Percentiles rank a stretch among this genome's conserved stretches.
Evolutionary conservation across 2,888 invertebrate species (phyloP).

Genomic region (Hirtodrosophila trivittata): DNA sequence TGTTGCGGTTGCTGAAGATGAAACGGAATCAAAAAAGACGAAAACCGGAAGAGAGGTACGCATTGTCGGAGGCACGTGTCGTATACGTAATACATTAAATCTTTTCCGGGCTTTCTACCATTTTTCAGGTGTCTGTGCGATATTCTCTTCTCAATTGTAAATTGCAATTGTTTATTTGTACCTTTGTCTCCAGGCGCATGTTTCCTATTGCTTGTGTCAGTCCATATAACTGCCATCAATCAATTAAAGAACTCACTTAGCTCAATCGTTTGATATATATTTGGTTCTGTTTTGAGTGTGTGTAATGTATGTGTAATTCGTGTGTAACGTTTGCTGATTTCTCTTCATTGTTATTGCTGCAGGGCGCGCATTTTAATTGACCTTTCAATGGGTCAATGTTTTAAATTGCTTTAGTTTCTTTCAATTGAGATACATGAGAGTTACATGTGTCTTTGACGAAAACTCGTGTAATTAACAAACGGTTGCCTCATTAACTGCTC

Average conservation of each 20-base stretch:
- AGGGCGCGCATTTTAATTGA: conserved; percentile 61
- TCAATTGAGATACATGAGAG: conserved; percentile 42
- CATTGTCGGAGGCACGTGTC: conserved; percentile 11
- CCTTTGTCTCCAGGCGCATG: conserved; percentile 22
- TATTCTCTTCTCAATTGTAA: conserved; percentile 24
- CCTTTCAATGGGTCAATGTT: conserved; percentile 48
- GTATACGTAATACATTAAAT: conserved; percentile 46
- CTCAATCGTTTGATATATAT: conserved; percentile 62
- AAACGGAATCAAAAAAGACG: conserved; percentile 4
- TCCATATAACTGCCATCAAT: conserved; percentile 53
- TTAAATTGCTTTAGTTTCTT: conserved; percentile 33
- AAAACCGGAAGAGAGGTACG: conserved; percentile 1
- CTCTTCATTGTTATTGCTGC: conserved; percentile 20
- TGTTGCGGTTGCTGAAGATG: conserved; percentile 55
- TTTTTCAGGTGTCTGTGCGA: conserved; percentile 23
- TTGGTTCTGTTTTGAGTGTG: conserved; percentile 6
- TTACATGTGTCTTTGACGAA: conserved; percentile 13
- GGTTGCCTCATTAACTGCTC: conserved; percentile 29
- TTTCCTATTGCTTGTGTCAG: conserved; percentile 28
- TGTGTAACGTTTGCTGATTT: not conserved
- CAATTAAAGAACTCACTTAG: conserved; percentile 55
- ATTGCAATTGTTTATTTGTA: conserved; percentile 41
- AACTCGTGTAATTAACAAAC: conserved; percentile 25
- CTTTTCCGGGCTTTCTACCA: conserved; percentile 12
- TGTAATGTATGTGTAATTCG: not conserved